Conservation (phyloP, 2,888 invertebrate species). For the Heliconius sara region DNA sequence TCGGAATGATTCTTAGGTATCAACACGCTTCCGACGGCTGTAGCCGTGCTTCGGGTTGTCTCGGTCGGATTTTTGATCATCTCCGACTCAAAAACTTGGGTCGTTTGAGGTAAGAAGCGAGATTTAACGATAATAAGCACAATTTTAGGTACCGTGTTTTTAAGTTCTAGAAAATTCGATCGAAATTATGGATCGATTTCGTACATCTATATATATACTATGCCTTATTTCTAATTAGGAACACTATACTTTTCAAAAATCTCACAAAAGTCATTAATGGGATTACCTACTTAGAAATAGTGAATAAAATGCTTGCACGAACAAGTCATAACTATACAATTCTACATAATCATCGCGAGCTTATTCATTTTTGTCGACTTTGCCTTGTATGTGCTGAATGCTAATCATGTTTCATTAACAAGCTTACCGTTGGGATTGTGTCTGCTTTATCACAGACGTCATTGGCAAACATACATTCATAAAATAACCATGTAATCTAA, state of each 20-base stretch:
- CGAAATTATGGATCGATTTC: constrained; percentile 42
- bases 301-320: constrained; percentile 23
- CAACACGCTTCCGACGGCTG: constrained; percentile 78
- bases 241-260: constrained; percentile 15
- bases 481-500: neutral
- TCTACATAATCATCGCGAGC: constrained; percentile 15
- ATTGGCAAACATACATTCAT: constrained; percentile 14
- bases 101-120: constrained; percentile 78
- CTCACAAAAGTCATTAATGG: constrained; percentile 12
- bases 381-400: constrained; percentile 38
- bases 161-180: constrained; percentile 44
- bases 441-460: constrained; percentile 17
- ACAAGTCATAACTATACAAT: constrained; percentile 14
- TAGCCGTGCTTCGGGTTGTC: constrained; percentile 75
- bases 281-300: constrained; percentile 12
- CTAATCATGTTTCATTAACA: constrained; percentile 34
- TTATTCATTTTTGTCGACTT: constrained; percentile 34
- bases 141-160: constrained; percentile 38
- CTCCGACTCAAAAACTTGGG: constrained; percentile 81
- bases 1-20: constrained; percentile 80
- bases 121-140: constrained; percentile 51
- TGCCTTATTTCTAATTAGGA: constrained; percentile 28
- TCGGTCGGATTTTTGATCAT: constrained; percentile 77
- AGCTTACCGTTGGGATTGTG: constrained; percentile 23
- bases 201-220: constrained; percentile 16